phyloP scores from a whole-genome alignment of 2,888 invertebrate genomes.

The Trichogramma evanescens region DNA sequence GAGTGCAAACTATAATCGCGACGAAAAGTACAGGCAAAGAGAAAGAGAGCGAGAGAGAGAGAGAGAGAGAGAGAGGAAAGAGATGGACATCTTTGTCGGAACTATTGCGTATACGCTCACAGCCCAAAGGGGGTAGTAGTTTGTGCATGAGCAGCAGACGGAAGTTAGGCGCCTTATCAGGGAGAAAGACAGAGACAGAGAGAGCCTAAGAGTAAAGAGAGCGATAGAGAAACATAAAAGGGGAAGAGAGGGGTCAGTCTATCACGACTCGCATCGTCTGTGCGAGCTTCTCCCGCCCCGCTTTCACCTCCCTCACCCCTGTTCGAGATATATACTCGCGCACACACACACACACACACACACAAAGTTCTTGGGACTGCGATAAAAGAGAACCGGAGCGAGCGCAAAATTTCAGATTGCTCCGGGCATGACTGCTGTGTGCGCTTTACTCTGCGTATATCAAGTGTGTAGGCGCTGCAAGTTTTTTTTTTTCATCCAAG shows the following conservation, averaged over 20 bases:
- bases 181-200: not conserved
- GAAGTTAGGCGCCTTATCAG: slow-evolving; percentile 22
- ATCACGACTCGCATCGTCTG: slow-evolving; percentile 37
- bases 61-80: slow-evolving; percentile 3
- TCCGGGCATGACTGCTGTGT: too few species aligned
- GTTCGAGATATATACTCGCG: not conserved
- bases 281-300: slow-evolving; percentile 24
- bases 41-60: slow-evolving; percentile 20
- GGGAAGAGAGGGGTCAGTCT: slow-evolving; percentile 13
- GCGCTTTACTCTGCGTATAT: too few species aligned
- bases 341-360: too few species aligned
- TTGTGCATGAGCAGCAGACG: slow-evolving; percentile 5
- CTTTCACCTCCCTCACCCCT: slow-evolving; percentile 16
- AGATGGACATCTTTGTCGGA: too few species aligned
- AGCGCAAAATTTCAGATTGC: too few species aligned
- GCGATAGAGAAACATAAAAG: not conserved
- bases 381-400: too few species aligned
- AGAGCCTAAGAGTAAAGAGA: not conserved
- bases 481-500: too few species aligned
- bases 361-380: too few species aligned
- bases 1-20: not conserved
- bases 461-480: too few species aligned
- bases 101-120: too few species aligned
- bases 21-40: slow-evolving; percentile 15
- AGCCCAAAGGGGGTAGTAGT: not conserved